phyloP scores from a whole-genome alignment of 1,140 invertebrate genomes.

The Hypsibius dujardini region DNA sequence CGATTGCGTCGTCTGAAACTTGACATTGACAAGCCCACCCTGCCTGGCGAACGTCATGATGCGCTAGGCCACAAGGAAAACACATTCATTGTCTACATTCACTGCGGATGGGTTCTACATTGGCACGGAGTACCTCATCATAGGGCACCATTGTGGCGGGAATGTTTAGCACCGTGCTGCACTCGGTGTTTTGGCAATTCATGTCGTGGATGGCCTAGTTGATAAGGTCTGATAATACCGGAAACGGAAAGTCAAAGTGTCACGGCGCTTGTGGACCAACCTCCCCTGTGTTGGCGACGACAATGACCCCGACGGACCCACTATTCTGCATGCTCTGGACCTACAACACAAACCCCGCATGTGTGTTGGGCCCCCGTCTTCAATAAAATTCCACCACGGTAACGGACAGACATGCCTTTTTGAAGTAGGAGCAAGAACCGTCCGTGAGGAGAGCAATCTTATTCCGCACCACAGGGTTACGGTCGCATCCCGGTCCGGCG shows the following conservation, averaged over 20 bases:
- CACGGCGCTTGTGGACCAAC: too few species aligned
- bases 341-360: too few species aligned
- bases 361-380: too few species aligned
- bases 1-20: constrained; percentile 26
- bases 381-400: too few species aligned
- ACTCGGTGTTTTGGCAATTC: constrained; percentile 24
- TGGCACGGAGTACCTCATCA: neutral
- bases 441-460: constrained; percentile 24
- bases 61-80: too few species aligned
- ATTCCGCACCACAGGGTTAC: constrained; percentile 20
- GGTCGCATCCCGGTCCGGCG: constrained; percentile 23
- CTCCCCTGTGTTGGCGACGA: constrained; percentile 19
- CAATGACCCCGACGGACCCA: constrained; percentile 24
- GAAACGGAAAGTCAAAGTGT: too few species aligned
- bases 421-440: constrained; percentile 24
- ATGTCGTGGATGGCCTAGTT: constrained; percentile 23
- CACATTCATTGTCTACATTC: neutral
- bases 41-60: constrained; percentile 19
- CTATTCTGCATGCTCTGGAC: constrained; percentile 23
- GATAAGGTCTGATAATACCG: too few species aligned
- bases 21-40: constrained; percentile 2
- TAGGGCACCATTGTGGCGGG: constrained; percentile 23
- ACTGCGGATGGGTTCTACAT: constrained; percentile 2
- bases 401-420: constrained; percentile 24
- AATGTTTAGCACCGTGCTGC: constrained; percentile 22